Conservation (phyloP, 2,888 invertebrate species). For the Volucella inanis region DNA sequence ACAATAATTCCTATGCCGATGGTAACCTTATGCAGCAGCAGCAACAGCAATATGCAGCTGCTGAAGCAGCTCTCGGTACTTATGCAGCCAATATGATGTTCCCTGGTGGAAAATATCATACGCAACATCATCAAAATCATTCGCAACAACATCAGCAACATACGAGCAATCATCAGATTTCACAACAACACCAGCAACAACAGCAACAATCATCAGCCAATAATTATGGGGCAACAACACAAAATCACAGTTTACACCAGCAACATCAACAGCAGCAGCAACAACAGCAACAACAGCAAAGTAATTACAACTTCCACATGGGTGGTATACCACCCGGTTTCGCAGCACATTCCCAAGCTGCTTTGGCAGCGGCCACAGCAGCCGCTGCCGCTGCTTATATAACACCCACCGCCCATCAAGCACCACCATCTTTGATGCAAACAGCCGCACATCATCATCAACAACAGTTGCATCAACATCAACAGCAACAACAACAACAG, state of each 20-base stretch:
- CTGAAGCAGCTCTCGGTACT: constrained; percentile 70
- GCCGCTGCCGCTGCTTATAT: constrained; percentile 77
- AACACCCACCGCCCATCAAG: constrained; percentile 68
- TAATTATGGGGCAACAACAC: constrained; percentile 55
- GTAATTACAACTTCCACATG: constrained; percentile 69
- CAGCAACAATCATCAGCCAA: constrained; percentile 68
- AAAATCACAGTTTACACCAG: constrained; percentile 73
- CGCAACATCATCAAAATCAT: constrained; percentile 64
- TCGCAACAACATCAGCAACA: constrained; percentile 61
- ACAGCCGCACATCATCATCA: constrained; percentile 75
- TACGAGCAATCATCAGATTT: constrained; percentile 30
- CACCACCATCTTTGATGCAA: constrained; percentile 77
- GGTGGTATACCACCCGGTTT: constrained; percentile 60
- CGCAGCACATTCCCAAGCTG: constrained; percentile 72
- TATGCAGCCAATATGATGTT: constrained; percentile 76
- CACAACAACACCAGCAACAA: constrained; percentile 61
- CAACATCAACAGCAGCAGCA: constrained; percentile 61
- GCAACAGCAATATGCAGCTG: constrained; percentile 70
- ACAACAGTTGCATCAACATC: constrained; percentile 67
- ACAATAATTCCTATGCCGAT: constrained; percentile 71
- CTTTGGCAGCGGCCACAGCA: constrained; percentile 65
- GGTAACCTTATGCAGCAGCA: constrained; percentile 70
- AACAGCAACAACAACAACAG: constrained; percentile 59
- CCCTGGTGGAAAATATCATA: constrained; percentile 67
- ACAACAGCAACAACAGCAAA: constrained; percentile 72